These are phyloP conservation scores for Chrysolina oricalcia DNA, from an alignment of 2,888 invertebrate genomes.

Conservation along the genomic window DNA sequence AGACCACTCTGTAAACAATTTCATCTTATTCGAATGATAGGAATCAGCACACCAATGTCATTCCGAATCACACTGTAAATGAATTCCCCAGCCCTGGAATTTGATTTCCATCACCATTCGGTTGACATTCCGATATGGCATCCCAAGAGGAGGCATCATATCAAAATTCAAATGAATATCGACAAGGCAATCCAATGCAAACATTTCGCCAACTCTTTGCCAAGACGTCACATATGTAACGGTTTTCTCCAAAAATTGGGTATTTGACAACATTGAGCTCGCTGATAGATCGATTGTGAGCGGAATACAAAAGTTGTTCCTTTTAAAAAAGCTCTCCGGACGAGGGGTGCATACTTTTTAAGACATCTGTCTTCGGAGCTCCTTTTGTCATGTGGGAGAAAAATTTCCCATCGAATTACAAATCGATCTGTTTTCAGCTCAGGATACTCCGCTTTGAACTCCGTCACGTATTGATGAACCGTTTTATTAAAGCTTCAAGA, in stretches of 20 bases:
- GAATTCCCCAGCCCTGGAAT: no score
- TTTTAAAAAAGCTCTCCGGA: conserved; percentile 52
- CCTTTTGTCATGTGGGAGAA: conserved; percentile 48
- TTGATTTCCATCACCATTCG: background rate
- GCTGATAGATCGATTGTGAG: conserved; percentile 63
- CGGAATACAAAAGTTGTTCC: conserved; percentile 60
- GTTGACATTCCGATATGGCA: background rate
- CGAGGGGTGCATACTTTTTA: conserved; percentile 59
- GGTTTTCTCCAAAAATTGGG: conserved; percentile 46
- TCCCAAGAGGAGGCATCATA: background rate
- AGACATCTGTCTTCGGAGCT: conserved; percentile 54
- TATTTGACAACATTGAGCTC: conserved; percentile 63
- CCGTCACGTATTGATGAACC: no score
- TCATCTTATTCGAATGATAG: no score
- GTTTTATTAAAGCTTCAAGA: no score
- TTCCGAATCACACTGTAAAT: no score
- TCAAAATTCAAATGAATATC: conserved; percentile 15
- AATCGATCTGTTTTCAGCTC: conserved; percentile 39
- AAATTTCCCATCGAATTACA: conserved; percentile 54
- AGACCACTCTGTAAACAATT: no score
- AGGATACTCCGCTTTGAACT: no score
- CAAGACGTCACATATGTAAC: conserved; percentile 48
- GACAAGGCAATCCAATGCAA: conserved; percentile 12
- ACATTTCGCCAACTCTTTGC: conserved; percentile 37
- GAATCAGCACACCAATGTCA: no score